Evolutionary conservation across 2,113 vertebrate genomes (phyloP), one percentile per base, ranked within the genome.

Genomic region (Saguinus midas): DNA sequence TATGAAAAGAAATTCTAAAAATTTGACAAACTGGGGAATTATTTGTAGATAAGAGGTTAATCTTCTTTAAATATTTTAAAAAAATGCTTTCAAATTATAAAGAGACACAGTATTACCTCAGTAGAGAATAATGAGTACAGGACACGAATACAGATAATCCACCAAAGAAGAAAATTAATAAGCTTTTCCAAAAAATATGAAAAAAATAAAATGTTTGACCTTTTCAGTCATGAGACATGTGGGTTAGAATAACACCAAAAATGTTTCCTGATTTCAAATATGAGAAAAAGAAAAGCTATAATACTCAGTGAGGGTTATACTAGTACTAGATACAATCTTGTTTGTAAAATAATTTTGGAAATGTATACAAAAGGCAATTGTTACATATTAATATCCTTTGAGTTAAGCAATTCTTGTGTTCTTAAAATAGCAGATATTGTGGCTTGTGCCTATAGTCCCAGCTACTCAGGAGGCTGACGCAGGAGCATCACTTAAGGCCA

Each of bases 311-410:
- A 94, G 61, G 55, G 12, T 57, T 55, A 40, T 27, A 76, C 4
- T 75, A 89, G 8, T 35, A 50, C 21, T 76, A 68, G 32, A 61
- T 83, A 50, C 27, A 85, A 92, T 48, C 16, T 10, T 92, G 9
- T 48, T 37, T 79, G 35, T 5, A 90, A 91, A 96, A 83, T 58
- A 43, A 81, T 91, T 92, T 90, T 83, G 27, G 27, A 81, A 89
- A 95, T 70, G 18, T 84, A 95, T 70, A 61, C 1, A 29, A 88
- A 91, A 81, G 35, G 16, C 17, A 7, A 32, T 76, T 61, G 32
- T 61, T 80, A 86, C 27, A 81, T 92, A 90, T 64, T 86, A 82
- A 90, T 35, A 61, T 43, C 13, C 14, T 94, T 78, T 86, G 48
- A 88, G 57, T 81, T 75, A 37, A 79, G 17, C 55, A 86, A 45